A percentile compares a stretch with the other conserved stretches of the same genome.
Evolutionary conservation across 2,888 invertebrate species (phyloP).

Genomic region (Allophyes oxyacanthae): DNA sequence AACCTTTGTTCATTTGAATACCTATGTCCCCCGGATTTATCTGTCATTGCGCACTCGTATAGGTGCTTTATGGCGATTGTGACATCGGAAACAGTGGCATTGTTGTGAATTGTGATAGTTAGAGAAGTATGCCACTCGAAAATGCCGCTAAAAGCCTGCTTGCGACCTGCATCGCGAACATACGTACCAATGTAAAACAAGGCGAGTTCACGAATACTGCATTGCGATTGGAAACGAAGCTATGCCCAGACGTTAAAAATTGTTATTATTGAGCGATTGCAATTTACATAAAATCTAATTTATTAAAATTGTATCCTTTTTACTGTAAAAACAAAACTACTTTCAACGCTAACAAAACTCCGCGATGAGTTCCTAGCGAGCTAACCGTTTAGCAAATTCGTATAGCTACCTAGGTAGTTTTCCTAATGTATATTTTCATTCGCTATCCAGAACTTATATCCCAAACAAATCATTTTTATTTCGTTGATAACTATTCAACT

Average conservation of each 20-base stretch:
- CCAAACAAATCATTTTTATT: too few relatives aligned
- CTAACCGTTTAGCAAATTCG: neutral
- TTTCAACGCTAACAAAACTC: neutral
- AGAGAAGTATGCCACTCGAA: conserved; percentile 26
- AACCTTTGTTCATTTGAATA: neutral
- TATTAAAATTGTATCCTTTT: neutral
- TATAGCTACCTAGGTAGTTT: too few relatives aligned
- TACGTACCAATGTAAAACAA: conserved; percentile 32
- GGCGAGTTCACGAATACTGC: conserved; percentile 54
- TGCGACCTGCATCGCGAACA: conserved; percentile 46
- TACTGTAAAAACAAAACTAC: neutral
- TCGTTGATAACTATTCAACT: too few relatives aligned
- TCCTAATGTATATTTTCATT: too few relatives aligned
- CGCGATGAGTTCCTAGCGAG: conserved; percentile 4
- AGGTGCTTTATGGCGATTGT: conserved; percentile 6
- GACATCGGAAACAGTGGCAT: conserved; percentile 9
- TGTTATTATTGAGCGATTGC: conserved; percentile 20
- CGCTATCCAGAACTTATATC: too few relatives aligned
- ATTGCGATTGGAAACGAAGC: conserved; percentile 54
- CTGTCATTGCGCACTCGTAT: conserved; percentile 1
- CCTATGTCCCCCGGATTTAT: neutral
- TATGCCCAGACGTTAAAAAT: conserved; percentile 23
- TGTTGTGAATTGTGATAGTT: conserved; percentile 14
- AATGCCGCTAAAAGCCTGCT: conserved; percentile 31
- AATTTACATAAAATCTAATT: conserved; percentile 5